Evolutionary conservation across 2,797 vertebrate species (phyloP).

Genomic region (Oreochromis grahami): DNA sequence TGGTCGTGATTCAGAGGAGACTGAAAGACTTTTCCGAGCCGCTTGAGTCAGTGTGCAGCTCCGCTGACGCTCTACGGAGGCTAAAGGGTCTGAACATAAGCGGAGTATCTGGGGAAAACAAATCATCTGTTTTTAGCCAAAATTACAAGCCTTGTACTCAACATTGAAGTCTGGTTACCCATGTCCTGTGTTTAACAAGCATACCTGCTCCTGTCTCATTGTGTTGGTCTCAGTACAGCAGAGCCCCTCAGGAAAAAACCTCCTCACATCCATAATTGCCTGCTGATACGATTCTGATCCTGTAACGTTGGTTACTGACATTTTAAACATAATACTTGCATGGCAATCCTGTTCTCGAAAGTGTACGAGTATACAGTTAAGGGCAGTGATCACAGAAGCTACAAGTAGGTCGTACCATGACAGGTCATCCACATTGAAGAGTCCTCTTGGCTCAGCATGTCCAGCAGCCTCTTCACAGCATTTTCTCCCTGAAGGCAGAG

Average conservation of each 20-base stretch:
- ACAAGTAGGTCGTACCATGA: slow-evolving; percentile 42
- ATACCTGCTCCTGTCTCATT: slow-evolving; percentile 65
- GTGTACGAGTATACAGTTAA: not conserved
- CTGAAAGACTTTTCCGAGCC: not conserved
- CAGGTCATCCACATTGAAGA: slow-evolving; percentile 60
- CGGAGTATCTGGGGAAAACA: slow-evolving; percentile 18
- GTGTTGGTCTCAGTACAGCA: slow-evolving; percentile 49
- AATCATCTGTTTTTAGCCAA: not conserved
- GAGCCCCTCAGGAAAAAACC: slow-evolving; percentile 74
- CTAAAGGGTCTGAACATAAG: slow-evolving; percentile 36
- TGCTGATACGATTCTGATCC: slow-evolving; percentile 67
- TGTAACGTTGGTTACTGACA: slow-evolving; percentile 5
- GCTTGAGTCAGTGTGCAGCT: not conserved
- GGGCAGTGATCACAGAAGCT: slow-evolving; percentile 64
- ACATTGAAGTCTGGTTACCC: not conserved
- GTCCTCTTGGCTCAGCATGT: slow-evolving; percentile 68
- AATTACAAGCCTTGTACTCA: not conserved
- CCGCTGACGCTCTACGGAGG: slow-evolving; percentile 16
- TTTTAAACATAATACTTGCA: not conserved
- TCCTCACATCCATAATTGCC: slow-evolving; percentile 65
- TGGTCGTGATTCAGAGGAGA: not conserved
- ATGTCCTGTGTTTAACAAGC: not conserved
- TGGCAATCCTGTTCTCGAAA: not conserved
- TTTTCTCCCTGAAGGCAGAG: slow-evolving; percentile 74
- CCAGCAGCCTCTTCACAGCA: slow-evolving; percentile 71